Evolutionary conservation across 2,888 invertebrate genomes (phyloP), one percentile per base, ranked within the genome.

Genomic region (Caenorhabditis sp.): DNA sequence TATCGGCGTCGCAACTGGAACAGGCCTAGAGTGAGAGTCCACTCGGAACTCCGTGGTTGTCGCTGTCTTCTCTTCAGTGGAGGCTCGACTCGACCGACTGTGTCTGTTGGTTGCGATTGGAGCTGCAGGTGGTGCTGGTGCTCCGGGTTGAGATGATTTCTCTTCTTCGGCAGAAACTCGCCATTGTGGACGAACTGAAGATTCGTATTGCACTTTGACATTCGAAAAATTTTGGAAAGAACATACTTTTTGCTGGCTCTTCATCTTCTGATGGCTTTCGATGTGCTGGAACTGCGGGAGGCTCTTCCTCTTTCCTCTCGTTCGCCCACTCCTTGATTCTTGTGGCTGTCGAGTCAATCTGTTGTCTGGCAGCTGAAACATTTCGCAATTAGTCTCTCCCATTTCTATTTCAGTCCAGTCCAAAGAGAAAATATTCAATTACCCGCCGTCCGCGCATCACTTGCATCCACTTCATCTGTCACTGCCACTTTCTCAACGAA

Each of bases 101-200:
- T 73, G 69, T 56, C 72, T n/a, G 14, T 80, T 72, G 24, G 73
- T 44, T 24, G 73, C 58, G 26, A 64, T 38, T 6, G 76, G 77
- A 14, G 44, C 41, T 41, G 63, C 19, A 22, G 63, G 44, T 7
- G 54, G 26, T 54, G 54, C 26, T 24, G 54, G 26, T 54, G 54
- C 14, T 14, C 58, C 41, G 7, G 51, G 51, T 35, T 51, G 59
- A 5, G 59, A 47, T 16, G 66, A 14, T 49, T 54, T 69, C 12
- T 77, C 77, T 44, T 77, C 80, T 38, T 77, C 84, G 8, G 74
- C 75, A 8, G 87, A 69, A 0, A 86, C 76, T 49, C 88, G 41
- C 88, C 88, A 88, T 59, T 80, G 82, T 12, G 88, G 88, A 24
- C 88, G 86, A 14, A 84, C 80, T 80, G 63, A 28, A 70, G 35